Conservation (phyloP, 2,797 vertebrate species). For the Cryptoblepharus egeriae region DNA sequence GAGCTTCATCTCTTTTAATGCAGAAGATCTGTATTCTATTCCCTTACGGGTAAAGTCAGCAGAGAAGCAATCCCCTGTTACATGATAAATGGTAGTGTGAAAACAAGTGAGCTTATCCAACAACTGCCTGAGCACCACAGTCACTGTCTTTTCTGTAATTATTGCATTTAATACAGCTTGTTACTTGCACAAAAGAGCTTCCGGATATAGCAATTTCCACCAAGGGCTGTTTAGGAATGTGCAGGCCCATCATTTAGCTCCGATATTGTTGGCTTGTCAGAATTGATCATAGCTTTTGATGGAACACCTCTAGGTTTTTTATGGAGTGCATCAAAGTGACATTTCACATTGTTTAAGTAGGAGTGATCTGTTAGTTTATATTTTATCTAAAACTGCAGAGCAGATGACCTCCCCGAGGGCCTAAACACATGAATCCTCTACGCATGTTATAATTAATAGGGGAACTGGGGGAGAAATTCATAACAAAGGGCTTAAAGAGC, state of each 20-base stretch:
- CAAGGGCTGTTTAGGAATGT: conserved; percentile 79
- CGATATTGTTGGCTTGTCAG: conserved; percentile 83
- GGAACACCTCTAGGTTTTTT: conserved; percentile 80
- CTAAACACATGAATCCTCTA: conserved; percentile 81
- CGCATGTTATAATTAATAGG: conserved; percentile 83
- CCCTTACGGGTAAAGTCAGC: conserved; percentile 38
- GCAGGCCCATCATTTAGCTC: conserved; percentile 81
- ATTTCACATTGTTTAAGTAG: conserved; percentile 84
- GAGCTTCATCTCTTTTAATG: neutral
- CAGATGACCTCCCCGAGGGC: conserved; percentile 84
- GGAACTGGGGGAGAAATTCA: conserved; percentile 78
- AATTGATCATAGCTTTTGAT: conserved; percentile 84
- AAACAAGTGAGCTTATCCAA: conserved; percentile 68
- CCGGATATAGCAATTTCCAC: conserved; percentile 80
- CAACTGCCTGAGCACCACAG: conserved; percentile 70
- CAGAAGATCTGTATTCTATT: conserved; percentile 24
- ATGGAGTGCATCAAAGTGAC: conserved; percentile 78
- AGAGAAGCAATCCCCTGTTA: conserved; percentile 35
- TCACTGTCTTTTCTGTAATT: conserved; percentile 80
- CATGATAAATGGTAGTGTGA: conserved; percentile 58
- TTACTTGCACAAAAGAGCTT: conserved; percentile 81
- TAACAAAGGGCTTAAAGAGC: conserved; percentile 80
- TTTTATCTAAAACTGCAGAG: conserved; percentile 83
- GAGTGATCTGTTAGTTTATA: conserved; percentile 85
- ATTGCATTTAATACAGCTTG: conserved; percentile 81